These are phyloP conservation scores for honey bee (Apis mellifera) DNA, from an alignment of 1,140 invertebrate genomes.

Conservation along the genomic window Amel_HAv3.1 CM009941.2:11610001-11610500, in stretches of 20 bases:
- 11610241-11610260: background rate
- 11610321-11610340: background rate
- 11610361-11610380: too few species aligned
- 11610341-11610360: background rate
- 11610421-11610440: too few species aligned
- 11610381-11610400: too few species aligned
- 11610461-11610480: too few species aligned
- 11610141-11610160: slow-evolving; percentile 13
- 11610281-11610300: background rate
- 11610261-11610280: slow-evolving; percentile 15
- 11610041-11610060: background rate
- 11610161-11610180: background rate
- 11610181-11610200: slow-evolving; percentile 15
- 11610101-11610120: background rate
- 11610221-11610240: slow-evolving; percentile 14
- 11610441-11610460: too few species aligned
- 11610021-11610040: background rate
- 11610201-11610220: background rate
- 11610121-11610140: background rate
- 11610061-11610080: background rate
- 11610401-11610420: too few species aligned
- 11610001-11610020: background rate
- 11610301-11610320: background rate
- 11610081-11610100: background rate
- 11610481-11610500: too few species aligned